Evolutionary conservation across 2,888 invertebrate genomes (phyloP), one percentile per base, ranked within the genome.

Genomic region (Ethmia dodecea): DNA sequence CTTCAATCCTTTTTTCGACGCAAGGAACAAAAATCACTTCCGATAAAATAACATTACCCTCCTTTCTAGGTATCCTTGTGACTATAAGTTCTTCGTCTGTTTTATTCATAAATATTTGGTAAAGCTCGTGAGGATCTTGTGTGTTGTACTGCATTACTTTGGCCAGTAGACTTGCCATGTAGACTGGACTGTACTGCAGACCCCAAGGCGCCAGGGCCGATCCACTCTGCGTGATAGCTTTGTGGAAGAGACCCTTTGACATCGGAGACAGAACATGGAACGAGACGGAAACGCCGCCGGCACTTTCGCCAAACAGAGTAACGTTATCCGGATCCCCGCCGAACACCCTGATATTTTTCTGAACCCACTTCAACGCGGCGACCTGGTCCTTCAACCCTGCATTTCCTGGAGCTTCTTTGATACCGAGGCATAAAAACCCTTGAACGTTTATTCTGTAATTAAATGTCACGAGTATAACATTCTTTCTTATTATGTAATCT

Each of bases 261-360:
- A 76, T 74, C 1, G 70, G 69, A 2, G 83, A 81, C 1, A 79
- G 40, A 1, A 78, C 30, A 11, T 78, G 80, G 10, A 52, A 73
- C 0, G 83, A 79, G 1, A 79, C 71, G 0, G 83, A 69, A 0
- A 65, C 55, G 0, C 56, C 69, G 1, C 83, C 83, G 35, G 83
- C 83, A 28, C 83, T 83, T 43, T 81, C 81, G 0, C 83, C 83
- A 38, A 81, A 76, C 28, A 80, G 41, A 0, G 77, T 79, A 0
- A 80, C 69, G 15, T 65, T 75, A 8, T 71, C 62, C 6, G 70
- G 64, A 40, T 81, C 71, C 3, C 80, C 80, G 2, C 79, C 80
- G 37, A 80, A 76, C 1, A 51, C 57, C 14, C 33, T 45, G 2
- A 79, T 76, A 44, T 81, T 80, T 15, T 42, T 59, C 37, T 60